A percentile compares a stretch with the other conserved stretches of the same genome.
phyloP scores from a whole-genome alignment of 2,113 vertebrate species.

The Rhabdomys dilectus region DNA sequence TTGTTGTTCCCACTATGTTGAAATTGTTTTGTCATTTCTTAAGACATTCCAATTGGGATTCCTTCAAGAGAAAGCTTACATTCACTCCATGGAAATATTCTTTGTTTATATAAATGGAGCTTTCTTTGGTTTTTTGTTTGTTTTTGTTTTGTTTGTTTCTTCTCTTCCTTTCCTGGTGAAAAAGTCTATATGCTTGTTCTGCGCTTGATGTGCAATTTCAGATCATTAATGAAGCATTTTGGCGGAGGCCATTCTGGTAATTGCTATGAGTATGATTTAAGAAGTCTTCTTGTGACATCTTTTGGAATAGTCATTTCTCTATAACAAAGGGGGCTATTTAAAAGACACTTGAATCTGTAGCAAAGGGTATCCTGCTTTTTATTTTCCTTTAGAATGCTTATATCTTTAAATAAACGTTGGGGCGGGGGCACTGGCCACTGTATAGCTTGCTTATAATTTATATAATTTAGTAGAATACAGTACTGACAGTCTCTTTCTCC shows the following conservation, averaged over 20 bases:
- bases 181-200: background rate
- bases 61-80: constrained; percentile 54
- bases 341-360: constrained; percentile 38
- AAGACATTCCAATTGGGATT: constrained; percentile 61
- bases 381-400: background rate
- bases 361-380: background rate
- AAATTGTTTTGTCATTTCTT: constrained; percentile 55
- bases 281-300: constrained; percentile 46
- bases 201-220: constrained; percentile 30
- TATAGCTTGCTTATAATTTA: constrained; percentile 39
- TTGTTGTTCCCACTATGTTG: background rate
- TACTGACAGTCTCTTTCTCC: background rate
- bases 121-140: background rate
- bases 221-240: constrained; percentile 15
- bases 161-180: background rate
- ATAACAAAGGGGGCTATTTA: constrained; percentile 2
- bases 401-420: constrained; percentile 32
- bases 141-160: background rate
- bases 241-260: background rate
- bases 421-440: background rate
- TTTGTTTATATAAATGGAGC: constrained; percentile 63
- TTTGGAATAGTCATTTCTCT: constrained; percentile 32
- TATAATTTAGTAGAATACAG: constrained; percentile 43
- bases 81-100: constrained; percentile 41
- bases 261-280: constrained; percentile 1